Base-by-base conservation (phyloP, 2,797 vertebrate species). In the Clarias fuscus region DNA sequence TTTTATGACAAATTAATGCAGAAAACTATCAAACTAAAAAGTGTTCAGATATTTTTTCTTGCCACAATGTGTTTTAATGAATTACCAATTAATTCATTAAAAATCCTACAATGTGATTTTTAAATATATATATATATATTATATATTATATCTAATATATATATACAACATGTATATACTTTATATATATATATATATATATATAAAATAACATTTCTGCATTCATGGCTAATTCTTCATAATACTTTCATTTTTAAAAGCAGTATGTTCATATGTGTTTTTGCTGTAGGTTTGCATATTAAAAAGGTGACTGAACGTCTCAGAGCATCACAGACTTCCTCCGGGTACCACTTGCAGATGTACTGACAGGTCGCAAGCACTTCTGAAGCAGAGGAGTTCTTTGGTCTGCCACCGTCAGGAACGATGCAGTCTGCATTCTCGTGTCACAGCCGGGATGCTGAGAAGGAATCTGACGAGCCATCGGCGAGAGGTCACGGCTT, bases 381-480 rank as follows among this genome's bases (percentile, higher is more conserved):
- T 84, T 84, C 59, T 48, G 58, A 43, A 70, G 18, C 56, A 78
- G 20, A 82, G 61, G 68, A 61, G 37, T 75, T 43, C 64, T 59
- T 33, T 27, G 20, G 64, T 37, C 82, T 61, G 61, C 33, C 65
- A 7, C 10, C 43, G 24, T 56, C 53, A n/a, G 40, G 40, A 65
- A 89, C 27, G 59, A 92, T 91, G 91, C 85, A 90, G 59, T 80
- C 76, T 6, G 84, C 88, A 2, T 91, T 91, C 84, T 83, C 89
- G 22, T 65, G 56, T 24, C 72, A 82, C 24, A 27, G 84, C 4
- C 65, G 61, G 82, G 86, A 87, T 10, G 4, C 40, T 3, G 86
- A 80, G 7, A 65, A 7, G 27, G 88, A 91, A 13, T 22, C 70
- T 0, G 87, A 90, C 24, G 89, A 92, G 0, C 81, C 84, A 17